phyloP scores from a whole-genome alignment of 2,888 invertebrate genomes.

The Meandrusa payeni region DNA sequence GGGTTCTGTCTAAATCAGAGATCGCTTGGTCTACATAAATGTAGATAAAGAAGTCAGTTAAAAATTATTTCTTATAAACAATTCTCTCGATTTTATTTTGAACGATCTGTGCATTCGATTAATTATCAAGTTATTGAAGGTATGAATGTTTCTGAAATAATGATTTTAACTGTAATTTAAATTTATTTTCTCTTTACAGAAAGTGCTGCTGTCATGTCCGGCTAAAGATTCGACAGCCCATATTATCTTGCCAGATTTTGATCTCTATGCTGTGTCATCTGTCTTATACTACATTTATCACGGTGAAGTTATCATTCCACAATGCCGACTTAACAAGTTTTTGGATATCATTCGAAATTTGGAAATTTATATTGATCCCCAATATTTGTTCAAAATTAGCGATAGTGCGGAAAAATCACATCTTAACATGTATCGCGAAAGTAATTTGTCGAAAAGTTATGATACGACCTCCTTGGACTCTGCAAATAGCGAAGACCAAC shows the following conservation, averaged over 20 bases:
- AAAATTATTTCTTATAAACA: no score
- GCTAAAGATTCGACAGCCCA: slow-evolving; percentile 77
- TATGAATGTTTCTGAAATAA: no score
- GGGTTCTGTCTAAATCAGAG: no score
- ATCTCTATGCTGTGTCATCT: slow-evolving; percentile 81
- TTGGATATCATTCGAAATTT: slow-evolving; percentile 76
- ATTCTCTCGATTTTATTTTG: no score
- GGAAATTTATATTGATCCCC: slow-evolving; percentile 61
- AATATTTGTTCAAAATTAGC: slow-evolving; percentile 36
- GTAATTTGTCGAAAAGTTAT: neutral
- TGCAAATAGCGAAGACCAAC: slow-evolving; percentile 34
- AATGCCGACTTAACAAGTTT: slow-evolving; percentile 79
- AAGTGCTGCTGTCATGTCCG: slow-evolving; percentile 54
- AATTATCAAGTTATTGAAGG: no score
- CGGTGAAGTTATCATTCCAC: slow-evolving; percentile 82
- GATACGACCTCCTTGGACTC: slow-evolving; percentile 7
- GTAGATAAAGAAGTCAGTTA: no score
- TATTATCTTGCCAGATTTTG: slow-evolving; percentile 84
- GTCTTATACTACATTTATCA: slow-evolving; percentile 86
- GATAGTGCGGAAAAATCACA: slow-evolving; percentile 33
- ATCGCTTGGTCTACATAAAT: no score
- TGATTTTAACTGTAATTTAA: no score
- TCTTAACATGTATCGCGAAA: slow-evolving; percentile 1
- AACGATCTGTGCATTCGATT: no score
- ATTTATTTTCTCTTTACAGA: slow-evolving; percentile 44